Evolutionary conservation across 1,140 invertebrate genomes (phyloP), one percentile per base, ranked within the genome.

Genomic region (Sarcophaga peregrina): DNA sequence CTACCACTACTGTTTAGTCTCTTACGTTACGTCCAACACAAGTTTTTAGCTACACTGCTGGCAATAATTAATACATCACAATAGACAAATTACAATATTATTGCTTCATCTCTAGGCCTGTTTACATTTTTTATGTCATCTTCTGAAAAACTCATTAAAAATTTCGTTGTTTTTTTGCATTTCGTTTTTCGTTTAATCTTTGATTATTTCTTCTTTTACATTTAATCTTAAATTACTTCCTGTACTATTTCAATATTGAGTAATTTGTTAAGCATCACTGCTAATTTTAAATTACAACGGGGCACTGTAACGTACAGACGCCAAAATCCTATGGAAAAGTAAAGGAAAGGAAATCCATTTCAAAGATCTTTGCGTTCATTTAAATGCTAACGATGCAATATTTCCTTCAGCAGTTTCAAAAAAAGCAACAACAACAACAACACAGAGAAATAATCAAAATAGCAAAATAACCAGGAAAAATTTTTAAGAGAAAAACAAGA

Each of bases 321-420:
- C 25, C 13, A 58, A 58, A 58, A n/a, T 58, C 54, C 15, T 8
- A 62, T 17, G 58, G 20, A 68, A 17, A 68, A 58, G 3, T 58
- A 58, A 58, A 58, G 13, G 11, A 76, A 25, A 78, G 48, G 75
- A 78, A 78, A 78, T 78, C 47, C 10, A 37, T n/a, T 50, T 20
- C 17, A 52, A 78, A 78, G 75, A 78, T 78, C 75, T 78, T 78
- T 78, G 47, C 47, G 75, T 78, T 78, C 15, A 50, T 48, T 78
- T 78, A 20, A 50, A 25, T 78, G 75, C 75, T 78, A 78, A 78
- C 75, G 75, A 78, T 52, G 75, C 75, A 78, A 78, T 78, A 78
- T 78, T 78, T 78, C 75, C 75, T 78, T 78, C 75, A 78, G 75
- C 75, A 78, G 47, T 50, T 78, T 25, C 5, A 8, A 25, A 20